Percentiles rank a stretch among this genome's conserved stretches.
Evolutionary conservation across 2,797 vertebrate species (phyloP).

Genomic region (Pyrocephalus nanus): DNA sequence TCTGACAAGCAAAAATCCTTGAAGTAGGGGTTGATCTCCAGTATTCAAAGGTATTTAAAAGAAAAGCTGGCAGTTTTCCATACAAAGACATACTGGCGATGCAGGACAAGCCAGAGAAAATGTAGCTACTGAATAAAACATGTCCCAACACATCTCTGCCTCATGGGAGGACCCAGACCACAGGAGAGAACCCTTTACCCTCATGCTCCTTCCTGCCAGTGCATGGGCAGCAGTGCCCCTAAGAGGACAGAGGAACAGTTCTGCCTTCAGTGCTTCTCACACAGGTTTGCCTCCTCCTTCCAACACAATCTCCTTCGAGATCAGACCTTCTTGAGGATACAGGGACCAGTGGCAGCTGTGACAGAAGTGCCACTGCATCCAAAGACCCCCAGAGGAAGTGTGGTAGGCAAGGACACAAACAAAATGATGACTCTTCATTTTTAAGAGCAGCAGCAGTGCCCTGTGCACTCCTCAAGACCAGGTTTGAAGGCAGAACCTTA

Average conservation of each 20-base stretch:
- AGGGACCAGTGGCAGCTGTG: not conserved
- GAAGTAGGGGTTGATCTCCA: not conserved
- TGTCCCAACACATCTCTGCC: not conserved
- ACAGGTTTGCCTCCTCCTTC: not conserved
- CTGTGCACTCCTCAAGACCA: not conserved
- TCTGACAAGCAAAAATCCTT: conserved; percentile 14
- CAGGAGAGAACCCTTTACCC: not conserved
- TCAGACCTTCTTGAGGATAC: not conserved
- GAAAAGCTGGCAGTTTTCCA: not conserved
- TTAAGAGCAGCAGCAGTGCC: not conserved
- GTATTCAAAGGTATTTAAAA: not conserved
- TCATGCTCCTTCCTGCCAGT: not conserved
- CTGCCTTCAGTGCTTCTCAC: not conserved
- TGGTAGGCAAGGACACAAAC: not conserved
- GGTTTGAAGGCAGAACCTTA: not conserved
- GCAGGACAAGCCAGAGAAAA: not conserved
- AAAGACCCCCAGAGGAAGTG: not conserved
- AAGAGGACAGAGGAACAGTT: not conserved
- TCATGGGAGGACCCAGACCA: not conserved
- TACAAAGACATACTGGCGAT: not conserved
- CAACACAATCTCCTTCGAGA: not conserved
- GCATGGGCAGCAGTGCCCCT: not conserved
- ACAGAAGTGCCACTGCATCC: not conserved
- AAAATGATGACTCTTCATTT: not conserved
- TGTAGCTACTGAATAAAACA: not conserved